Evolutionary conservation across 2,888 invertebrate species (phyloP), one percentile per base, ranked within the genome.

Genomic region (Caenorhabditis imperialis): DNA sequence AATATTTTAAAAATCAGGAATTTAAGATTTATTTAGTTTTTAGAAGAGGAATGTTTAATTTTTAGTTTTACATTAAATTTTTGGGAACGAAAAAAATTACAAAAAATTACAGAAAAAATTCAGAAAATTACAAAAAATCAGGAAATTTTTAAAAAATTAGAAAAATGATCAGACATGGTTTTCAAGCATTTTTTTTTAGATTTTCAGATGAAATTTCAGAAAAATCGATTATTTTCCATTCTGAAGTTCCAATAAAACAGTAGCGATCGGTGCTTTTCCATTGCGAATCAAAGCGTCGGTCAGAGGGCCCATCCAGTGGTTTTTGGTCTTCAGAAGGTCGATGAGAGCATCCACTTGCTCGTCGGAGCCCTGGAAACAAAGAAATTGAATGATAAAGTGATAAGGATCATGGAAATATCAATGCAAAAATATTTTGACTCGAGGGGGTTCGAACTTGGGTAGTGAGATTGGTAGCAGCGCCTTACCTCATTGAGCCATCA

Each of bases 221-320:
- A 5, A 33, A 12, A 50, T 1, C 12, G 20, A 23, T 47, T 23
- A 65, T 42, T 57, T 65, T 50, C 65, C 65, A 42, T 55, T 74
- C 20, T 74, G 74, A 20, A 69, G 54, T 69, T 74, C 69, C 20
- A 74, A 55, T 16, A 73, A 45, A 55, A 67, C 51, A 27, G 20
- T 65, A 3, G 73, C 73, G 18, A 73, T 55, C 35, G 73, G 65
- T n/a, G 73, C 78, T 58, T 85, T 81, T 25, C 85, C 85, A 54
- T 83, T 84, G 53, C 85, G 60, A 35, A 86, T 86, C 18, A 86
- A 62, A 4, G 85, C 82, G 48, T 86, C 86, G 23, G 84, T 83
- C 45, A 86, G 53, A 25, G 85, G 84, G 30, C 82, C 84, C 7
- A 82, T 51, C 85, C 85, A 86, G 55, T 86, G 82, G 67, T 83